Evolutionary conservation across 1,140 invertebrate species (phyloP), one percentile per base, ranked within the genome.

Genomic region (Anthonomus grandis): DNA sequence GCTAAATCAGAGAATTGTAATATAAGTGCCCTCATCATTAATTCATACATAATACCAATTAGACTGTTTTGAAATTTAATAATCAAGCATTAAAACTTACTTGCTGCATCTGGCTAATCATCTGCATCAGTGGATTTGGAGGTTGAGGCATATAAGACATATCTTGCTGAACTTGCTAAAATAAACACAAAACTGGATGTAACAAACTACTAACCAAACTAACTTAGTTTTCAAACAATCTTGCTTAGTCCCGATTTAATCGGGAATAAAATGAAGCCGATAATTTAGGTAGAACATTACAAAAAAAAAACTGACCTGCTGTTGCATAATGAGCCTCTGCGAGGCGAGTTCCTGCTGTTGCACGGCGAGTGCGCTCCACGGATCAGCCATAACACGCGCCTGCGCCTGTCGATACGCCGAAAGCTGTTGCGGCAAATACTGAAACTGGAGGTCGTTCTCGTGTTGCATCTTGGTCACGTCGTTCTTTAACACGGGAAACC

Each of bases 41-140:
- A n/a, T n/a, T n/a, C n/a, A n/a, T n/a, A n/a, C n/a, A n/a, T n/a
- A n/a, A n/a, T n/a, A n/a, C n/a, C n/a, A n/a, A n/a, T n/a, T n/a
- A n/a, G n/a, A n/a, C n/a, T n/a, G n/a, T n/a, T n/a, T n/a, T n/a
- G n/a, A n/a, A n/a, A n/a, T n/a, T n/a, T n/a, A n/a, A n/a, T n/a
- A n/a, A n/a, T n/a, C n/a, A n/a, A n/a, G n/a, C n/a, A n/a, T n/a
- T n/a, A 18, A 18, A 53, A 55, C 66, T 57, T 62, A 78, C 79
- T 70, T 79, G 78, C 60, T 81, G 79, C 73, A 81, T 77, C 64
- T 81, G 79, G 67, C 71, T 79, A 38, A 82, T 78, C 45, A 82
- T 72, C 42, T 79, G 79, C 71, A 81, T 76, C 27, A 82, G 71
- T 39, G 79, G 77, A 71, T 79, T 81, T 0, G 74, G 54, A 6